Percentiles rank a stretch among this genome's conserved stretches.
phyloP scores from a whole-genome alignment of 2,113 vertebrate genomes.

The Ascaphus truei region DNA sequence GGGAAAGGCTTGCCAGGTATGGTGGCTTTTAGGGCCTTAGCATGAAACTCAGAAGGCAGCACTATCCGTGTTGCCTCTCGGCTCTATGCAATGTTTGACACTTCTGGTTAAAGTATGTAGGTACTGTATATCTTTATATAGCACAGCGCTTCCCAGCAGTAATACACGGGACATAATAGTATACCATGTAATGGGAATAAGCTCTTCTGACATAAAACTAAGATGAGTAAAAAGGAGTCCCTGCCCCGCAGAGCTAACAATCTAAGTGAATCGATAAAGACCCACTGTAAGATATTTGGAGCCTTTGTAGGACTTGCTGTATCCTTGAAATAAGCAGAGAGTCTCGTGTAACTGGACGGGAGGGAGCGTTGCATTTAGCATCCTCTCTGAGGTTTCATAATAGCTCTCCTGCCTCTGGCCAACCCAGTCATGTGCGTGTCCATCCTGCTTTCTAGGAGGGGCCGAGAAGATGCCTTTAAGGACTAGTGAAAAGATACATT shows the following conservation, averaged over 20 bases:
- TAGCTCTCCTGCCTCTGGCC: slow-evolving; percentile 13
- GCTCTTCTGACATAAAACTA: too few species aligned
- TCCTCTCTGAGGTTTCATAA: slow-evolving; percentile 25
- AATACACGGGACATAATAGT: too few species aligned
- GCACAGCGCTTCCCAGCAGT: too few species aligned
- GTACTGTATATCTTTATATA: too few species aligned
- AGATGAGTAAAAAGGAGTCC: neutral
- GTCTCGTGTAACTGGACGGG: slow-evolving; percentile 12
- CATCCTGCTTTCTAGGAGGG: slow-evolving; percentile 21
- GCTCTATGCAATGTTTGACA: too few species aligned
- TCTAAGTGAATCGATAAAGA: slow-evolving; percentile 3
- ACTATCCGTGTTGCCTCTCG: too few species aligned
- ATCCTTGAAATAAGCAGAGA: neutral
- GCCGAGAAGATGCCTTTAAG: slow-evolving; percentile 19
- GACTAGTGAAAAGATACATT: neutral
- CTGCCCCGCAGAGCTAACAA: too few species aligned
- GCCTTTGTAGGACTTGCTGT: neutral
- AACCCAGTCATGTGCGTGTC: slow-evolving; percentile 22
- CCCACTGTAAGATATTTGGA: neutral
- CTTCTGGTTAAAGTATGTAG: too few species aligned
- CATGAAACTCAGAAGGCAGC: too few species aligned
- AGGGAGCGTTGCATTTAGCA: slow-evolving; percentile 3
- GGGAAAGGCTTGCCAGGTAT: too few species aligned
- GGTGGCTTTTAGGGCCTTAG: too few species aligned
- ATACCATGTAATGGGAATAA: too few species aligned